Evolutionary conservation across 2,888 invertebrate genomes (phyloP), one percentile per base, ranked within the genome.

Genomic region (Pandemis heparana): DNA sequence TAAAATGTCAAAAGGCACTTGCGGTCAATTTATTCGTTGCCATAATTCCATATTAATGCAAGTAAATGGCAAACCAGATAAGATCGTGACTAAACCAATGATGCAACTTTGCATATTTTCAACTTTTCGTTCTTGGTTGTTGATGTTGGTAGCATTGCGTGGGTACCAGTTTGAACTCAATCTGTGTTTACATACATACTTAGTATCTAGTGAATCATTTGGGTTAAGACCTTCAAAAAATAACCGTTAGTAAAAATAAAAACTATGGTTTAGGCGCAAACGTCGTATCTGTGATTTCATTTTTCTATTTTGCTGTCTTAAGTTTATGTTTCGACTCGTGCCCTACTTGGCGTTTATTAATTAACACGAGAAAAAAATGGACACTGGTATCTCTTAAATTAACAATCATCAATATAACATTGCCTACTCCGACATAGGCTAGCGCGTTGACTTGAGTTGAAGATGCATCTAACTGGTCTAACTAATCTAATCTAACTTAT

Each of bases 61-160:
- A 85, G 86, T 88, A 87, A 89, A 87, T 84, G 85, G 84, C 83
- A 87, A 84, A 87, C 87, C 84, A 88, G 87, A 86, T 88, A 79
- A 82, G 78, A 78, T 90, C 87, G 88, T 91, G 92, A 91, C 89
- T 88, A 87, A 89, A 82, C 76, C 78, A 81, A 80, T 90, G 89
- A 89, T 86, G 90, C 85, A 91, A 91, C 79, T 74, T 79, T 76
- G 77, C 77, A 79, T 78, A 78, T 74, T 77, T 75, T 77, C 78
- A 75, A 75, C 76, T 79, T 79, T 79, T 76, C 76, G 70, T 53
- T 74, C 68, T 72, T 6, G 68, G 62, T 61, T 73, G 66, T 71
- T 10, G 62, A 66, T 70, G 66, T 71, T 39, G 53, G 69, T 38
- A 64, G 12, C 53, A 41, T 70, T 74, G 74, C 74, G 74, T 74